These are phyloP conservation scores for Maniola jurtina DNA, from an alignment of 1,140 invertebrate genomes.

Conservation along the genomic window DNA sequence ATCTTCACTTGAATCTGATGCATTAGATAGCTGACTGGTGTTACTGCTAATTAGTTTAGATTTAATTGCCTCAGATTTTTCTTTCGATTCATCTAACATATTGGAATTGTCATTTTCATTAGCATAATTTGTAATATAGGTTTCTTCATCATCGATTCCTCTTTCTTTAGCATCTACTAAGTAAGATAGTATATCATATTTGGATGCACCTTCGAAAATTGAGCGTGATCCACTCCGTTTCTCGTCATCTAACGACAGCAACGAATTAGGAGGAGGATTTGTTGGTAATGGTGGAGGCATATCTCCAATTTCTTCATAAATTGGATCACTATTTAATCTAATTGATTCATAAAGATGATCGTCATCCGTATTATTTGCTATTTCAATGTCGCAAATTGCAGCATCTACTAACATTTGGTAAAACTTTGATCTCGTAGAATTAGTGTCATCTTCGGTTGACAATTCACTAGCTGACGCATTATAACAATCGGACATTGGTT, in stretches of 20 bases:
- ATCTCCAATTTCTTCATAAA: slow-evolving; percentile 92
- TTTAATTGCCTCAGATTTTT: slow-evolving; percentile 76
- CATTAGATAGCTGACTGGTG: slow-evolving; percentile 79
- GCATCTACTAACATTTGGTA: slow-evolving; percentile 84
- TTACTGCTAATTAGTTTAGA: slow-evolving; percentile 79
- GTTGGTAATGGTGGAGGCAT: slow-evolving; percentile 87
- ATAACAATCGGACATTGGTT: slow-evolving; percentile 83
- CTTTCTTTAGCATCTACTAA: slow-evolving; percentile 91
- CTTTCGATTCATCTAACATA: slow-evolving; percentile 78
- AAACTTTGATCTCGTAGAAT: slow-evolving; percentile 82
- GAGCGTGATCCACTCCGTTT: slow-evolving; percentile 82
- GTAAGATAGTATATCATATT: slow-evolving; percentile 93
- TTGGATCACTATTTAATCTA: slow-evolving; percentile 86
- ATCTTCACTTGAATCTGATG: slow-evolving; percentile 85
- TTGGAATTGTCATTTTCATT: slow-evolving; percentile 77
- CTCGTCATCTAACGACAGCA: slow-evolving; percentile 81
- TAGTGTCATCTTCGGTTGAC: slow-evolving; percentile 80
- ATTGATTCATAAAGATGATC: slow-evolving; percentile 90
- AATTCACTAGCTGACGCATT: slow-evolving; percentile 81
- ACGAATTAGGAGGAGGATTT: slow-evolving; percentile 83
- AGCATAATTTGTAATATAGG: slow-evolving; percentile 80
- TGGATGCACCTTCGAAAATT: slow-evolving; percentile 91
- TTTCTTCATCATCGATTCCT: slow-evolving; percentile 82
- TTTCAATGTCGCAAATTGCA: slow-evolving; percentile 81
- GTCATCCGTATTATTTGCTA: slow-evolving; percentile 79